These are phyloP conservation scores for Heloderma charlesbogerti DNA, from an alignment of 2,113 vertebrate genomes.

Conservation along the genomic window DNA sequence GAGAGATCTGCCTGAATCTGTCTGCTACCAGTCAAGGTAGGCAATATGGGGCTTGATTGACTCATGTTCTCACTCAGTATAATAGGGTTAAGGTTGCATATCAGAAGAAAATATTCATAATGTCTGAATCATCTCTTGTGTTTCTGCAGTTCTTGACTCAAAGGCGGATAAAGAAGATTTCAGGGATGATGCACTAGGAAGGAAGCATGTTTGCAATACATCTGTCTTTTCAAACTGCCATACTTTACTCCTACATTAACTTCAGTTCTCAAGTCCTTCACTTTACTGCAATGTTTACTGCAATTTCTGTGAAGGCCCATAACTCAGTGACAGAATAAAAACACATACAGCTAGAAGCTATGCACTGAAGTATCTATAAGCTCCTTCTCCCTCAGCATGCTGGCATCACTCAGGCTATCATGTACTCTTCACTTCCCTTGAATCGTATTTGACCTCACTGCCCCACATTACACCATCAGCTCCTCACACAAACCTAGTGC, in stretches of 20 bases:
- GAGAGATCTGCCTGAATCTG: background rate
- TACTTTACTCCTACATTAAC: background rate
- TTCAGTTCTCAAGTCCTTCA: background rate
- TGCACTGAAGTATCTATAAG: too few species aligned
- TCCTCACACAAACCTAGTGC: too few species aligned
- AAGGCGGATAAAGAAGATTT: background rate
- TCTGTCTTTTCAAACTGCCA: background rate
- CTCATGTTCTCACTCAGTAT: too few species aligned
- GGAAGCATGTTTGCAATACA: background rate
- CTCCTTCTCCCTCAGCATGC: too few species aligned
- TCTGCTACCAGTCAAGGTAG: background rate
- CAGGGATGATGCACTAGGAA: background rate
- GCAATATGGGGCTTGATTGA: background rate
- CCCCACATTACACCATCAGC: too few species aligned
- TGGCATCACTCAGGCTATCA: too few species aligned
- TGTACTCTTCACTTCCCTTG: too few species aligned
- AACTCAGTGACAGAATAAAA: background rate
- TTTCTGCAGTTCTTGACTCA: background rate
- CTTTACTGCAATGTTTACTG: background rate
- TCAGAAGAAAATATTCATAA: too few species aligned
- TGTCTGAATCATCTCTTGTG: background rate
- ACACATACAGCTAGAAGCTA: too few species aligned
- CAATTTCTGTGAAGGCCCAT: background rate
- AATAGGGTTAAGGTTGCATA: too few species aligned
- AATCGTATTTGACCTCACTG: too few species aligned